Evolutionary conservation across 2,888 invertebrate species (phyloP), one percentile per base, ranked within the genome.

Genomic region (Napeogenes sylphis): DNA sequence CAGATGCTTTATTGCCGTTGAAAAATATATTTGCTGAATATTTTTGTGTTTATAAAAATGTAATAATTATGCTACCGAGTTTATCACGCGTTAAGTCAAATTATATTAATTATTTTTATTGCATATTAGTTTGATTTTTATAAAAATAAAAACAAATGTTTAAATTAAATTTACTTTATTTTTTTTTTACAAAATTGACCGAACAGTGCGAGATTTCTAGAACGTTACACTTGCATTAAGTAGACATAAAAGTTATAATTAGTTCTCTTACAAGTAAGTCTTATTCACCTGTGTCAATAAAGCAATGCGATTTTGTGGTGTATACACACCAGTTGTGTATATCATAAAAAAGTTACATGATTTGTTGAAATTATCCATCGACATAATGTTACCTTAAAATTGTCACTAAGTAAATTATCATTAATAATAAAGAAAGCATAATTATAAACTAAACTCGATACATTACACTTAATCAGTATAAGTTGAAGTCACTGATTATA

Each of bases 181-280:
- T 89, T 85, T n/a, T 67, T 61, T 85, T 88, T 88, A 89, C 87
- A 90, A 90, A 90, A 90, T 90, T 90, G 90, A 90, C 90, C 90
- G 90, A 90, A 90, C 90, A 90, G 90, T 90, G 90, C 90, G 90
- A 90, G 90, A 90, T 90, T 90, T 90, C 90, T 90, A 90, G 86
- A 87, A 90, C 85, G 90, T 90, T 90, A 90, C 89, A 90, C 87
- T 90, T 90, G 90, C 89, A 87, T 89, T 90, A 90, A 90, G 90
- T 90, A 90, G 90, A 90, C 88, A 90, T 88, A 88, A 84, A 87
- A 87, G 85, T 85, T 88, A 89, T 84, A 81, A 84, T 87, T 84
- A 87, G 86, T 83, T 82, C 80, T 81, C 90, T 90, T 90, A 90
- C 84, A 88, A 82, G 85, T 90, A 87, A 89, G 85, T 90, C 89